Evolutionary conservation across 2,888 invertebrate species (phyloP).

Genomic region (Eilema griseolum): DNA sequence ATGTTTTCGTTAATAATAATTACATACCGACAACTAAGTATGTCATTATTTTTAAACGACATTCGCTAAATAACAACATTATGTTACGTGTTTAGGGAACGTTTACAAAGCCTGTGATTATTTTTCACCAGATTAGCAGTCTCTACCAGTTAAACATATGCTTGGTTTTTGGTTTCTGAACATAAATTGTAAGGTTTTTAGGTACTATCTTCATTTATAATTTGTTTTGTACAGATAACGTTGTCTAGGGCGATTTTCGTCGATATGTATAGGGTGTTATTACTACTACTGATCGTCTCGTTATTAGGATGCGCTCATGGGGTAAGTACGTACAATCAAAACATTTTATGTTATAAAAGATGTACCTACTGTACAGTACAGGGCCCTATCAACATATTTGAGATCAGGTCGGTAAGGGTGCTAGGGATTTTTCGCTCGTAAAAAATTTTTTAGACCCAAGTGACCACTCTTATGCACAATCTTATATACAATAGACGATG

Average conservation of each 20-base stretch:
- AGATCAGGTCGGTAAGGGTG: too few species aligned
- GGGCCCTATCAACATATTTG: too few species aligned
- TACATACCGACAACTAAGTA: neutral
- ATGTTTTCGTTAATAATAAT: neutral
- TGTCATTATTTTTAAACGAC: constrained; percentile 22
- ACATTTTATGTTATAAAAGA: neutral
- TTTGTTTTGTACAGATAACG: constrained; percentile 14
- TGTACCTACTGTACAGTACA: too few species aligned
- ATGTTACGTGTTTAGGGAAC: constrained; percentile 23
- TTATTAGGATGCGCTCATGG: constrained; percentile 27
- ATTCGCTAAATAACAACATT: constrained; percentile 16
- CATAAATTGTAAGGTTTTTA: constrained; percentile 42
- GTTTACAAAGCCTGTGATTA: constrained; percentile 38
- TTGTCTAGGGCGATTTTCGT: constrained; percentile 21
- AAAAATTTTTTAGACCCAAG: too few species aligned
- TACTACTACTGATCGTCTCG: constrained; percentile 24
- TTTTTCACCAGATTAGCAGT: constrained; percentile 38
- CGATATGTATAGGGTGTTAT: constrained; percentile 29
- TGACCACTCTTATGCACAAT: too few species aligned
- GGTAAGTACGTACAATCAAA: constrained; percentile 33
- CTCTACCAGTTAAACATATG: constrained; percentile 31
- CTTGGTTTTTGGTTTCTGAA: constrained; percentile 27
- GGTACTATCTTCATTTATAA: constrained; percentile 33
- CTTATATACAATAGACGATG: too few species aligned
- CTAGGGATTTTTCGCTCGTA: too few species aligned